Conservation (phyloP, 2,113 vertebrate genomes). For the Hipposideros armiger region DNA sequence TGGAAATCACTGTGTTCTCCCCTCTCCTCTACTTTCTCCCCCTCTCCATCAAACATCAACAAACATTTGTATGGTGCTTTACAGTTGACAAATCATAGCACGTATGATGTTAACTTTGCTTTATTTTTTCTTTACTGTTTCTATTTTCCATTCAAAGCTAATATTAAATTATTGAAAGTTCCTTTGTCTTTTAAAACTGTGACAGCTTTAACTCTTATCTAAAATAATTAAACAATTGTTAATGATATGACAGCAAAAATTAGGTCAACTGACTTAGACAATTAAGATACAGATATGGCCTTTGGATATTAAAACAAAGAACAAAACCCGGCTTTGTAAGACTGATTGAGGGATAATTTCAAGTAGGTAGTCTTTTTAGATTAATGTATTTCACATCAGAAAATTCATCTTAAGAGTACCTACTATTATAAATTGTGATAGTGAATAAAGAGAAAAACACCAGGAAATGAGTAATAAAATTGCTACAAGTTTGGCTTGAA, state of each 20-base stretch:
- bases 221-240: conserved; percentile 31
- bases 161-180: neutral
- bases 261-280: neutral
- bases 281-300: neutral
- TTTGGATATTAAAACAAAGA: conserved; percentile 61
- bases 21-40: neutral
- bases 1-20: neutral
- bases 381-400: conserved; percentile 38
- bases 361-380: conserved; percentile 1
- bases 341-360: neutral
- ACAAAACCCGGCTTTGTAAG: neutral
- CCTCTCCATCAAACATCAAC: neutral
- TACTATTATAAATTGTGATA: neutral
- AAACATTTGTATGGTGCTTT: neutral
- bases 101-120: neutral
- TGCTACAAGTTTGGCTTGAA: conserved; percentile 8
- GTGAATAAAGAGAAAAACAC: conserved; percentile 41
- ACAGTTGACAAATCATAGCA: neutral
- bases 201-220: conserved; percentile 6
- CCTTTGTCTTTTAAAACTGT: conserved; percentile 56
- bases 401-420: neutral
- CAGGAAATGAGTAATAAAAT: conserved; percentile 36
- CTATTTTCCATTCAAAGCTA: conserved; percentile 32
- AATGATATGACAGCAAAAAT: conserved; percentile 22
- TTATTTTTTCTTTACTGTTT: conserved; percentile 6